Base-by-base conservation (phyloP, 64 coral and sea anemone species). In the Actinia tenebrosa region DNA sequence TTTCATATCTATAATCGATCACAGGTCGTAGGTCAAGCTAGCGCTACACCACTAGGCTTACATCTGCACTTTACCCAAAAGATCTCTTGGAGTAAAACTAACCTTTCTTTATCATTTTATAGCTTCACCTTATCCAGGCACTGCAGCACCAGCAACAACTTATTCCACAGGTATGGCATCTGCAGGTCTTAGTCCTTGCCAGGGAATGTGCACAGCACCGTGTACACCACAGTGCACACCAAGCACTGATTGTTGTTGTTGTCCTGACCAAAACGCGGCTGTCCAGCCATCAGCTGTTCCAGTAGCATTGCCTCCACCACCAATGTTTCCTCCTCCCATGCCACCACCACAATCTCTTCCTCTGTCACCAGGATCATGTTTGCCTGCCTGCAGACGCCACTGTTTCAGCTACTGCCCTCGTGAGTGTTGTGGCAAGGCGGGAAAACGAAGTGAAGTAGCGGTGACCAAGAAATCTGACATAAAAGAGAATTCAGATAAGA, bases 241-340 rank as follows among this genome's bases (percentile, higher is more conserved):
- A 26, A 89, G 87, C 44, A 89, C 89, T 30, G 94, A 97, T 52
- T 97, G 94, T 55, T 97, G 94, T 18, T 97, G 94, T 68, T 97
- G 94, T 82, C 86, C 91, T 58, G 90, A 92, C 30, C 85, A 85
- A 9, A 87, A 83, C 45, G 83, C 55, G 9, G 79, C 79, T 23
- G 50, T 81, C 18, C n/a, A 45, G 50, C 83, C 83, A 59, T 30
- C 87, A 46, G 30, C 50, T 16, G 85, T 84, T 5, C 86, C 90
- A 75, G n/a, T 66, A 1, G 30, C 10, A 19, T 50, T 75, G 7
- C 42, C 58, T 16, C 45, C 83, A 27, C 83, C 71, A 56, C 84
- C 64, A 44, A 23, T 56, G 27, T 13, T 77, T 22, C 16, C 91
- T 20, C 14, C 82, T 16, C 47, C 82, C 7, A 77, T 75, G 61